These are phyloP conservation scores for Mamestra configurata DNA, from an alignment of 1,140 invertebrate species.

Conservation along the genomic window DNA sequence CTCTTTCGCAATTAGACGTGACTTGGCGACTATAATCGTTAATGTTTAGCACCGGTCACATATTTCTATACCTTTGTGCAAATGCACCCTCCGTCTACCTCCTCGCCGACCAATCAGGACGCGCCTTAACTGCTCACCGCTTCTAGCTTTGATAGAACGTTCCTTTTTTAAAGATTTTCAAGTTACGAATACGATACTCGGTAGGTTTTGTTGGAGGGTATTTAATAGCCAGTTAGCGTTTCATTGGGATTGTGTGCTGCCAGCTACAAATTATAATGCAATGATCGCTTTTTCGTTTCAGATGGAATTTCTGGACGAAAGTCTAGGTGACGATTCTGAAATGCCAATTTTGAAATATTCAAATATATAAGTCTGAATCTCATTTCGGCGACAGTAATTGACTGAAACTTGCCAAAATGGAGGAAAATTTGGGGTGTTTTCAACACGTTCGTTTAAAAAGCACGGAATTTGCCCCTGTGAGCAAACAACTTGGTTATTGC, in stretches of 20 bases:
- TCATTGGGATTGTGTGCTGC: neutral
- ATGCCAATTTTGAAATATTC: no score
- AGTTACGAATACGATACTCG: constrained; percentile 10
- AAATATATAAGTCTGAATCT: no score
- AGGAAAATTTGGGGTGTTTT: no score
- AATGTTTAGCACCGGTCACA: constrained; percentile 85
- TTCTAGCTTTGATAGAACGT: constrained; percentile 53
- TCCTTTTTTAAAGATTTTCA: constrained; percentile 55
- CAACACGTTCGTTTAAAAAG: no score
- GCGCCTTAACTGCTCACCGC: constrained; percentile 56
- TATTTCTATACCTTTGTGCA: constrained; percentile 82
- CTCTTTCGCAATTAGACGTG: constrained; percentile 82
- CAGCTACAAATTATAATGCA: no score
- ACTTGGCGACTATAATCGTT: constrained; percentile 85
- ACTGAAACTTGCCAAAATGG: no score
- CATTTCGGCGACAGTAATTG: no score
- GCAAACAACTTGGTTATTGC: no score
- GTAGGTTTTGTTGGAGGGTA: constrained; percentile 16
- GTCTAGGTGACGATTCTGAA: no score
- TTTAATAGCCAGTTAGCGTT: neutral
- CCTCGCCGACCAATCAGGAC: constrained; percentile 58
- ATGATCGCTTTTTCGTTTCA: no score
- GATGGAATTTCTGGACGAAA: no score
- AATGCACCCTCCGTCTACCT: constrained; percentile 74
- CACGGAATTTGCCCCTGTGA: no score